Conservation (phyloP, 2,113 vertebrate genomes). For the Patagioenas fasciata region DNA sequence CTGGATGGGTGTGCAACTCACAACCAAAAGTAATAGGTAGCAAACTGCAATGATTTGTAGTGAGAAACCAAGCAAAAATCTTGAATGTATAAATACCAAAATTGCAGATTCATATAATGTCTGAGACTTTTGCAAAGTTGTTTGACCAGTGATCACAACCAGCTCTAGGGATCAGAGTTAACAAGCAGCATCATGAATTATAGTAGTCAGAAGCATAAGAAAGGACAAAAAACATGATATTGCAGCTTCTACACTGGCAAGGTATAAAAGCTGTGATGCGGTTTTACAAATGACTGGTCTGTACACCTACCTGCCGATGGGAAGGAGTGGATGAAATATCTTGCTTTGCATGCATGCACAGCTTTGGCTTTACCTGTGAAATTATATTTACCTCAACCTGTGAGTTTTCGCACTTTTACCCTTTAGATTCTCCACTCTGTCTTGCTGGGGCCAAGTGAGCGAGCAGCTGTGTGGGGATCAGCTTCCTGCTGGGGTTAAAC, state of each 20-base stretch:
- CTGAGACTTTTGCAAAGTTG: neutral
- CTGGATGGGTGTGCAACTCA: neutral
- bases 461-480: neutral
- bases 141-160: neutral
- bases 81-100: neutral
- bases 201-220: neutral
- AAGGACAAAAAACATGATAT: neutral
- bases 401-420: neutral
- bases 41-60: neutral
- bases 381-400: neutral
- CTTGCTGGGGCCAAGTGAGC: rapidly evolving
- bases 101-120: neutral
- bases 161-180: neutral
- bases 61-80: neutral
- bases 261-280: neutral
- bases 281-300: neutral
- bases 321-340: neutral
- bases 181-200: neutral
- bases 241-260: neutral
- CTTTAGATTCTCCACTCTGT: neutral
- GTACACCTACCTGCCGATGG: neutral
- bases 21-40: neutral
- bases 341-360: neutral
- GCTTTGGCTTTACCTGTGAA: neutral
- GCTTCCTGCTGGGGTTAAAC: neutral